phyloP scores from a whole-genome alignment of 2,113 vertebrate species.

The Phrynosoma blainvillii region DNA sequence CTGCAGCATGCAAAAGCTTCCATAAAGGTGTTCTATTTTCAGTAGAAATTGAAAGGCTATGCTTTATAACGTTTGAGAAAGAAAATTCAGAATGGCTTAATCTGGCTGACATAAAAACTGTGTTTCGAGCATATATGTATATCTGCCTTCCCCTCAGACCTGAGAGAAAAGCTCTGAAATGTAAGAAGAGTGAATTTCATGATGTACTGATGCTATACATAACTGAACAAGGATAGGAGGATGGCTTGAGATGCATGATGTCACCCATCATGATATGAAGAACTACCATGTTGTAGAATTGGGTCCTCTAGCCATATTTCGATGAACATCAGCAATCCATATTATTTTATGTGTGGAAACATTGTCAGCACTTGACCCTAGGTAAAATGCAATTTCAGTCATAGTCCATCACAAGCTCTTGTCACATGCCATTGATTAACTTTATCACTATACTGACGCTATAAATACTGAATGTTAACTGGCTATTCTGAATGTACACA shows the following conservation, averaged over 20 bases:
- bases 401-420: not conserved
- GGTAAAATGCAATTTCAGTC: not conserved
- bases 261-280: not conserved
- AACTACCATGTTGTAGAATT: not conserved
- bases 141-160: not conserved
- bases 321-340: not conserved
- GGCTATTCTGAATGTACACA: not conserved
- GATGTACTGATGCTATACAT: too few species aligned
- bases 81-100: not conserved
- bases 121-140: not conserved
- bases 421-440: not conserved
- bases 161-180: too few species aligned
- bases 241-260: not conserved
- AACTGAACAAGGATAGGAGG: too few species aligned
- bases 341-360: not conserved
- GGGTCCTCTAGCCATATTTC: not conserved
- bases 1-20: not conserved
- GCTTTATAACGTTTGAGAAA: not conserved
- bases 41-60: not conserved
- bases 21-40: not conserved
- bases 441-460: not conserved
- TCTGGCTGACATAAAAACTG: not conserved
- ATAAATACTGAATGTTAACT: not conserved
- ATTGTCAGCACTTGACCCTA: not conserved
- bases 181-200: too few species aligned